Evolutionary conservation across 1,140 invertebrate species (phyloP).

Genomic region (Eufriesea mexicana): DNA sequence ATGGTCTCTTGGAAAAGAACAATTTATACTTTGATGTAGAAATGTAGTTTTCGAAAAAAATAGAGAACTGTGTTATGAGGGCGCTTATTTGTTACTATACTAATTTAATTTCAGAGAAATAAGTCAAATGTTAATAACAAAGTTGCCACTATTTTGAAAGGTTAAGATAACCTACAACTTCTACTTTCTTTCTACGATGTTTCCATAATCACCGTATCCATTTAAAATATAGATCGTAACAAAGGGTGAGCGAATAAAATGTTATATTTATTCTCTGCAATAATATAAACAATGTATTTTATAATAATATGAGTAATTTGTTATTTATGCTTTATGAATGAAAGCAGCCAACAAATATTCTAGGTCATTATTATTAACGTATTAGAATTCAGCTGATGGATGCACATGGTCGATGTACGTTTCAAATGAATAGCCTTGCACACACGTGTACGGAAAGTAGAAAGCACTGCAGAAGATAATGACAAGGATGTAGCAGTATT

Average conservation of each 20-base stretch:
- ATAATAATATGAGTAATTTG: not conserved
- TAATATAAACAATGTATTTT: not conserved
- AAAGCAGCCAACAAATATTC: not conserved
- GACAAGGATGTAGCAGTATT: slow-evolving; percentile 44
- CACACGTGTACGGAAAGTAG: slow-evolving; percentile 57
- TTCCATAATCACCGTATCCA: too few species aligned
- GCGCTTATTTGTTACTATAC: not conserved
- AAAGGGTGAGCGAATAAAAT: not conserved
- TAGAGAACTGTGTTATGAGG: slow-evolving; percentile 1
- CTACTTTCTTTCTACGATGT: not conserved
- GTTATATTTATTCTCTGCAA: not conserved
- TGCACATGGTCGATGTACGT: slow-evolving; percentile 22
- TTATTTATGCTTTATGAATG: not conserved
- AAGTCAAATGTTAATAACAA: not conserved
- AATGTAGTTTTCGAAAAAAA: not conserved
- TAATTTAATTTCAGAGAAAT: not conserved
- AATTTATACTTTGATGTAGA: not conserved
- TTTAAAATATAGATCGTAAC: not conserved
- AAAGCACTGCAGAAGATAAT: slow-evolving; percentile 62
- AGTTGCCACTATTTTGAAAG: not conserved
- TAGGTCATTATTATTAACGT: slow-evolving; percentile 49
- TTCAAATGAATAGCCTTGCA: slow-evolving; percentile 51
- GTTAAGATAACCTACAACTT: not conserved
- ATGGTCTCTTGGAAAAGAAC: not conserved
- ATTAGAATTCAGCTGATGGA: slow-evolving; percentile 54